Conservation (phyloP, 2,113 vertebrate genomes). For the human (Homo sapiens) region DNA sequence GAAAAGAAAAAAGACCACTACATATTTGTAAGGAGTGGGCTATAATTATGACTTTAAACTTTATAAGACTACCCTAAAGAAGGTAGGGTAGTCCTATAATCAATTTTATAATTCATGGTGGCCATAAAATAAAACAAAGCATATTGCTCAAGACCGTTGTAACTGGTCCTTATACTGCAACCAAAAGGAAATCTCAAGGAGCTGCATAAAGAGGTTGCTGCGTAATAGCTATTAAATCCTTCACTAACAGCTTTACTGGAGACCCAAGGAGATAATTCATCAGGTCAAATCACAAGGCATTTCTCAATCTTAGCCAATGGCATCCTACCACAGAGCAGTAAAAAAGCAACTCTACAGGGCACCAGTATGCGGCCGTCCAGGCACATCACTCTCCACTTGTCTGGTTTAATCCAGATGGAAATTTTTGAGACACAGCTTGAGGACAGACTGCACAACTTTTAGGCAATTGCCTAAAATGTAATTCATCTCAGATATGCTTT, state of each 20-base stretch:
- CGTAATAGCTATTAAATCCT: conserved; percentile 1
- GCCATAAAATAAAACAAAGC: conserved; percentile 7
- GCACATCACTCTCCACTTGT: neutral
- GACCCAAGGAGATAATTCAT: neutral
- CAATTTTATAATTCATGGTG: neutral
- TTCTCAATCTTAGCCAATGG: neutral
- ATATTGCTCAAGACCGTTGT: neutral
- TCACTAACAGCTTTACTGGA: neutral
- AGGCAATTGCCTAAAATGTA: neutral
- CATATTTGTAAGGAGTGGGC: too few species aligned
- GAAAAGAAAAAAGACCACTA: too few species aligned
- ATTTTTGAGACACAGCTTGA: neutral
- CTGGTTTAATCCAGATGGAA: neutral
- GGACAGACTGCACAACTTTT: neutral
- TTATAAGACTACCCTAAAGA: neutral
- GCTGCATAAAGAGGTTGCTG: neutral
- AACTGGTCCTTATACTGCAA: neutral
- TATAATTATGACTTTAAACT: conserved; percentile 4
- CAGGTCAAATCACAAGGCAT: neutral
- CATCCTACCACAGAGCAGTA: neutral
- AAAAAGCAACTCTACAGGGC: neutral
- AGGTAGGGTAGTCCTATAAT: neutral
- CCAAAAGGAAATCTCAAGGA: conserved; percentile 1
- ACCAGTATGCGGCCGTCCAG: neutral
- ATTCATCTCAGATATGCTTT: neutral